phyloP scores from a whole-genome alignment of 2,113 vertebrate species.

The Pantherophis guttatus region DNA sequence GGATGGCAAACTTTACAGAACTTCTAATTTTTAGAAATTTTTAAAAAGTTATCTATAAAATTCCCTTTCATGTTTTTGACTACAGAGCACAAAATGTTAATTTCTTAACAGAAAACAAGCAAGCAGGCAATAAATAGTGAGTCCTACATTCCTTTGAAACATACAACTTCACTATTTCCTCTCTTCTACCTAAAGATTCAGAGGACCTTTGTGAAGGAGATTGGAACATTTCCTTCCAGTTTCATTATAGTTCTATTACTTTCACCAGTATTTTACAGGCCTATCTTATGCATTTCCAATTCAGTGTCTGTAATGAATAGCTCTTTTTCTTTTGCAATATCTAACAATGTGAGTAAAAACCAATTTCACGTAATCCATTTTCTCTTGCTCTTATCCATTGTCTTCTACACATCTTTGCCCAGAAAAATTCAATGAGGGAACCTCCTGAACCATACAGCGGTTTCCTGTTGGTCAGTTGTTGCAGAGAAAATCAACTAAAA shows the following conservation, averaged over 20 bases:
- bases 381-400: not conserved
- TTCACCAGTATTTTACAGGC: not conserved
- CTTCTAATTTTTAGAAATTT: not conserved
- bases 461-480: not conserved
- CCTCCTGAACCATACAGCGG: not conserved
- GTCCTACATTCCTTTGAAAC: not conserved
- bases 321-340: not conserved
- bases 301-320: not conserved
- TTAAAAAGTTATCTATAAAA: not conserved
- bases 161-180: not conserved
- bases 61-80: not conserved
- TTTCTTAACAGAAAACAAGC: not conserved
- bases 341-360: not conserved
- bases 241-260: not conserved
- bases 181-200: not conserved
- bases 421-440: not conserved
- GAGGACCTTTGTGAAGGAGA: not conserved
- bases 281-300: not conserved
- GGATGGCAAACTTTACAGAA: not conserved
- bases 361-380: not conserved
- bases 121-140: not conserved
- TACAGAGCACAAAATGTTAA: not conserved
- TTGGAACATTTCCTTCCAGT: not conserved
- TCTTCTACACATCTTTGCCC: not conserved
- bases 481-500: not conserved